phyloP scores from a whole-genome alignment of 1,140 invertebrate species.

The Amphibalanus amphitrite region DNA sequence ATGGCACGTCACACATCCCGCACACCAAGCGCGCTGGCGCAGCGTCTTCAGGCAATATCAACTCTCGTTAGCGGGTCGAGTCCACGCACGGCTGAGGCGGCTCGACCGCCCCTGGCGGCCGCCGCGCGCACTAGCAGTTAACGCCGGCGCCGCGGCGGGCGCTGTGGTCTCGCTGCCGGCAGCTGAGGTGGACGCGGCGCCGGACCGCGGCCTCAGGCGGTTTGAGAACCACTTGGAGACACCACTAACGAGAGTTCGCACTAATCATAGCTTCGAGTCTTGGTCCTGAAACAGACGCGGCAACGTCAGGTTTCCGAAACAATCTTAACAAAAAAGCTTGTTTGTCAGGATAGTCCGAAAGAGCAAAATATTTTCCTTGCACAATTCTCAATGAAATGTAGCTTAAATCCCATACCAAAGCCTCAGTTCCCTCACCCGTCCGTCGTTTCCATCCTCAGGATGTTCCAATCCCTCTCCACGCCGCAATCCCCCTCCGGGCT shows the following conservation, averaged over 20 bases:
- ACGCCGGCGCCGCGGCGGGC: background rate
- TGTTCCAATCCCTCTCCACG: too few species aligned
- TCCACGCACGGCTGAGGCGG: background rate
- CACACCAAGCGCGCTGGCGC: background rate
- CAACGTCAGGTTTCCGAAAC: background rate
- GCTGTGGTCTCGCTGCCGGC: background rate
- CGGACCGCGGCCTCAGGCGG: background rate
- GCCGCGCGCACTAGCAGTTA: background rate
- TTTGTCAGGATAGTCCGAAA: background rate
- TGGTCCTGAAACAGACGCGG: background rate
- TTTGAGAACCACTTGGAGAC: background rate
- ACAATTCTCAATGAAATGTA: background rate
- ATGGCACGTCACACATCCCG: background rate
- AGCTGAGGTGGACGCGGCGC: background rate
- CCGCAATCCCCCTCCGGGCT: too few species aligned
- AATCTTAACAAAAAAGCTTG: background rate
- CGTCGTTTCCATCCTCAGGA: too few species aligned
- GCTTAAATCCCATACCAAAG: too few species aligned
- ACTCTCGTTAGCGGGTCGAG: background rate
- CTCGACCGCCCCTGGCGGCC: background rate
- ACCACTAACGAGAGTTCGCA: slow-evolving; percentile 1
- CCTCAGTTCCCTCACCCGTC: too few species aligned
- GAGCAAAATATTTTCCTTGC: background rate
- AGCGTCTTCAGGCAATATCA: background rate
- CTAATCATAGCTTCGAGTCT: slow-evolving; percentile 2